A percentile compares a stretch with the other conserved stretches of the same genome.
phyloP scores from a whole-genome alignment of 2,888 invertebrate genomes.

The Drosophila neotestacea region DNA sequence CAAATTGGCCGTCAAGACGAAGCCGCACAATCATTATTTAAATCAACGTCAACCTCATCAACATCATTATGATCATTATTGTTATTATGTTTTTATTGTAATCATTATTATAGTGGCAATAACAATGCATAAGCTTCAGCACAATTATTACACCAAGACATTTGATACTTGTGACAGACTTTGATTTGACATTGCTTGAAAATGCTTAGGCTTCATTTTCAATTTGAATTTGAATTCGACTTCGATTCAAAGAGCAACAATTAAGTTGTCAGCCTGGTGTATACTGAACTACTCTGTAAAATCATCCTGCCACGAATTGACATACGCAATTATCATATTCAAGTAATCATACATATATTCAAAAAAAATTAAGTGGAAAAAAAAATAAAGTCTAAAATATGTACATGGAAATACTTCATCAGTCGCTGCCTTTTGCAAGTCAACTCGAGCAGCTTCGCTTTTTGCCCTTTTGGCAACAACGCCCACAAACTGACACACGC shows the following conservation, averaged over 20 bases:
- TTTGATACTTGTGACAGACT: conserved; percentile 55
- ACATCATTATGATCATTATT: conserved; percentile 10
- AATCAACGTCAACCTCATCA: conserved; percentile 35
- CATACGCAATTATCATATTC: conserved; percentile 72
- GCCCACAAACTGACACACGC: conserved; percentile 51
- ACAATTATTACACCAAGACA: conserved; percentile 54
- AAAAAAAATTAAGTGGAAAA: conserved; percentile 17
- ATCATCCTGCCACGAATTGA: conserved; percentile 63
- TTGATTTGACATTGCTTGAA: conserved; percentile 65
- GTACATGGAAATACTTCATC: conserved; percentile 32
- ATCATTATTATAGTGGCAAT: conserved; percentile 38
- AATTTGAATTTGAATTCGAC: conserved; percentile 18
- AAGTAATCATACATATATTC: conserved; percentile 30
- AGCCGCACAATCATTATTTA: conserved; percentile 36
- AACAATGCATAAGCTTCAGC: conserved; percentile 31
- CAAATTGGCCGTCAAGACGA: conserved; percentile 49
- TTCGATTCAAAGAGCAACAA: conserved; percentile 43
- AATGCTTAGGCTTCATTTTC: conserved; percentile 43
- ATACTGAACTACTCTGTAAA: conserved; percentile 55
- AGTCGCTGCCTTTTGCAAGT: conserved; percentile 42
- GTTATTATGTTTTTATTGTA: conserved; percentile 33
- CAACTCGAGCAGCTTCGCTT: conserved; percentile 46
- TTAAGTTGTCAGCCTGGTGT: conserved; percentile 65
- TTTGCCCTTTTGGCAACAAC: conserved; percentile 71
- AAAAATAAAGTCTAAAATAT: conserved; percentile 21